Evolutionary conservation across 2,113 vertebrate genomes (phyloP).

Genomic region (Murina feae): DNA sequence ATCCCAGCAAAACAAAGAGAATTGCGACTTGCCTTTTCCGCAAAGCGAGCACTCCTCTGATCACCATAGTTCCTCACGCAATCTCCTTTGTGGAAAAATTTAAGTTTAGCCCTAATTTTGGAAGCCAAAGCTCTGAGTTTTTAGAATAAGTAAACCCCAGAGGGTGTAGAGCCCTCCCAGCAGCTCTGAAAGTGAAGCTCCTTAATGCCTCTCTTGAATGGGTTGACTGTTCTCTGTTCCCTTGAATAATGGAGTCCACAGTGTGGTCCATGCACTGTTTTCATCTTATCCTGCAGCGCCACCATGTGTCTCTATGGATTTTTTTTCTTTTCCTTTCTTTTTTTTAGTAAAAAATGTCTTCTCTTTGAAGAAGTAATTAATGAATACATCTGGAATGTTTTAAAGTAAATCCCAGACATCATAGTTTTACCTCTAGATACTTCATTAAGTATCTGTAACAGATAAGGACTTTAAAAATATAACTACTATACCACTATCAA

Average conservation of each 20-base stretch:
- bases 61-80: background rate
- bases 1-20: conserved; percentile 65
- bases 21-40: conserved; percentile 64
- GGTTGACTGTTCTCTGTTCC: background rate
- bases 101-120: background rate
- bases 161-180: background rate
- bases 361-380: background rate
- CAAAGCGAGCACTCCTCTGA: background rate
- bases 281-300: conserved; percentile 22
- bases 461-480: background rate
- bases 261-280: background rate
- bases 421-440: background rate
- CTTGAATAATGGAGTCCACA: background rate
- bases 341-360: background rate
- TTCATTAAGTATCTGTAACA: background rate
- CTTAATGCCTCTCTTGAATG: background rate
- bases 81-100: background rate
- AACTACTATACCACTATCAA: background rate
- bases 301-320: background rate
- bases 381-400: background rate
- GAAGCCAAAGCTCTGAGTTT: background rate
- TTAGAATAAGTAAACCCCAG: background rate
- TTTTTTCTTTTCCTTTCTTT: too few relatives aligned
- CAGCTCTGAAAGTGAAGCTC: background rate
- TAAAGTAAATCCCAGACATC: background rate